Evolutionary conservation across 2,113 vertebrate species (phyloP).

Genomic region (Donacobius atricapilla): DNA sequence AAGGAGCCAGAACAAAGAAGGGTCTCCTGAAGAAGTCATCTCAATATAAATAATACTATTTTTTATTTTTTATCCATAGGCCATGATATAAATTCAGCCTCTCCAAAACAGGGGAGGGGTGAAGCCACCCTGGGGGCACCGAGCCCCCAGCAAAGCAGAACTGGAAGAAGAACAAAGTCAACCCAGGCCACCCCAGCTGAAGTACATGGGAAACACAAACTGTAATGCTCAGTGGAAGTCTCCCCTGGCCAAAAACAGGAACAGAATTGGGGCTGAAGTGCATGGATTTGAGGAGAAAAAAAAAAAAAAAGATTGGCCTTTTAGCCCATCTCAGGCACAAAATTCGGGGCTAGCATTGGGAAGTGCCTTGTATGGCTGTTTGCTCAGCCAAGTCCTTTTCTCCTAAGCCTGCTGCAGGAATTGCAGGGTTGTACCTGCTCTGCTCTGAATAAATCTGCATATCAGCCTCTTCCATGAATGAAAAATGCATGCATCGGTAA

Average conservation of each 20-base stretch:
- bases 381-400: neutral
- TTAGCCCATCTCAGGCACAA: neutral
- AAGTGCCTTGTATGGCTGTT: rapidly evolving
- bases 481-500: neutral
- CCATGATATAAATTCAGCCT: neutral
- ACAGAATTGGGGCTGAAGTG: neutral
- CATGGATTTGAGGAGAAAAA: rapidly evolving
- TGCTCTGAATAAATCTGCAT: neutral
- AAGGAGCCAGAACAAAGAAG: neutral
- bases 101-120: neutral
- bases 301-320: rapidly evolving
- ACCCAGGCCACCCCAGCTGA: neutral
- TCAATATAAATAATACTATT: neutral
- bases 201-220: rapidly evolving
- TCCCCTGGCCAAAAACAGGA: neutral
- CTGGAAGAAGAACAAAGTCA: neutral
- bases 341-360: neutral
- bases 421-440: neutral
- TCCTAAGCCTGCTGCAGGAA: neutral
- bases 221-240: neutral
- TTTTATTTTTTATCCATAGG: no score
- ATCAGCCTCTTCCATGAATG: neutral
- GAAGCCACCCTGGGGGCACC: neutral
- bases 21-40: neutral
- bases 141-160: neutral